Percentiles rank a stretch among this genome's conserved stretches.
Conservation (phyloP, 2,113 vertebrate genomes). For the Pica pica region DNA sequence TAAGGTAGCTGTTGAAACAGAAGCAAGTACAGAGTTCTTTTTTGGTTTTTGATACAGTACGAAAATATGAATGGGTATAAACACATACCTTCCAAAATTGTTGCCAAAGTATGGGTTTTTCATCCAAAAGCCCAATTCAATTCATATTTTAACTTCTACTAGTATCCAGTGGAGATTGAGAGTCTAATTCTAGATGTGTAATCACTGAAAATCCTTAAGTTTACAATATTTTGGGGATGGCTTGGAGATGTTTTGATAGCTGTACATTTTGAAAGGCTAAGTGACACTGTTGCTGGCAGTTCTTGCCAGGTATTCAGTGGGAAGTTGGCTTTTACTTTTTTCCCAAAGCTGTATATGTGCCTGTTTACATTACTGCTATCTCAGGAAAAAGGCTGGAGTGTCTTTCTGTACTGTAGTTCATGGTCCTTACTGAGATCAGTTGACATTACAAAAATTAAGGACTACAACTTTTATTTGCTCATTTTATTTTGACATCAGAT, state of each 20-base stretch:
- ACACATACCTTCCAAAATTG: background rate
- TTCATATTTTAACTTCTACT: background rate
- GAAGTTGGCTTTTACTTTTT: slow-evolving; percentile 19
- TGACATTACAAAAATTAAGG: background rate
- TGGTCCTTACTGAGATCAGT: background rate
- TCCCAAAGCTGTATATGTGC: background rate
- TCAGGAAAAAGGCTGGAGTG: background rate
- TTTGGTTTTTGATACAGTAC: background rate
- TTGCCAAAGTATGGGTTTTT: background rate
- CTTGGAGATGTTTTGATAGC: background rate
- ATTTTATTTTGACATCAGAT: background rate
- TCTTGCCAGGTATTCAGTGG: slow-evolving; percentile 22
- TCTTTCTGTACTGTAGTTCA: background rate
- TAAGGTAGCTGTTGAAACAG: background rate
- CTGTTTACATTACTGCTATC: slow-evolving; percentile 30
- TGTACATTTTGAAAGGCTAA: background rate
- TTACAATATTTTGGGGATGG: background rate
- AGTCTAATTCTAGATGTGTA: background rate
- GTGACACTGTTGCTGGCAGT: background rate
- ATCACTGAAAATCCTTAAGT: background rate
- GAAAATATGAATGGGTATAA: background rate
- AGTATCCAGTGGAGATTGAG: background rate
- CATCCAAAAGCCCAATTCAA: background rate
- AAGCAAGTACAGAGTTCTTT: background rate
- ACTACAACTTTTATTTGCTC: background rate